Conservation (phyloP, 2,888 invertebrate species). For the Cosmia pyralina region DNA sequence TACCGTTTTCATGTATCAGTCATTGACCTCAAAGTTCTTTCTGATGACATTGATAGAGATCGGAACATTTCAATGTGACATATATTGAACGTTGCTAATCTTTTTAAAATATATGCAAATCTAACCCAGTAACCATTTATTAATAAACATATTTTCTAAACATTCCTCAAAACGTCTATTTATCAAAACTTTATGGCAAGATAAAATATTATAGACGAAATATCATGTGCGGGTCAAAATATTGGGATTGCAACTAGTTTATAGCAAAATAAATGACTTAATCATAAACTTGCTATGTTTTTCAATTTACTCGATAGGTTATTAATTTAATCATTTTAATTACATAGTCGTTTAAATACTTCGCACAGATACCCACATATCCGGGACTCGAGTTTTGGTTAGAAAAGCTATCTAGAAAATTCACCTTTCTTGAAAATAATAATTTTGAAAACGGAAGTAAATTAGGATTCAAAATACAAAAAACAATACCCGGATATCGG, state of each 20-base stretch:
- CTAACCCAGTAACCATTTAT: not conserved
- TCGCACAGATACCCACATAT: not conserved
- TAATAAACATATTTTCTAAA: not conserved
- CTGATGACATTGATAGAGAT: constrained; percentile 20
- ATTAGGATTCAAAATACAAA: not conserved
- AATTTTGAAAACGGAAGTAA: not conserved
- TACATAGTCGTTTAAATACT: constrained; percentile 8
- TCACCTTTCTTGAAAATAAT: not conserved
- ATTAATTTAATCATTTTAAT: constrained; percentile 34
- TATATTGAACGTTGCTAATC: not conserved
- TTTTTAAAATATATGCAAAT: not conserved
- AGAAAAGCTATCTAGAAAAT: not conserved
- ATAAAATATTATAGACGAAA: constrained; percentile 11
- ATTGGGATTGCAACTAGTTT: constrained; percentile 21
- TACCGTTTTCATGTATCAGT: constrained; percentile 23
- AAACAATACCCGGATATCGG: not conserved
- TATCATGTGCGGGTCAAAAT: constrained; percentile 29
- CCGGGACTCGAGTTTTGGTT: not conserved
- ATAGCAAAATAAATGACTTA: constrained; percentile 39
- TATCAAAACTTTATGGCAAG: not conserved
- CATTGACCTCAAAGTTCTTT: constrained; percentile 28
- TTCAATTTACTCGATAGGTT: constrained; percentile 40
- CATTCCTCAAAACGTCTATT: not conserved
- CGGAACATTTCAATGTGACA: constrained; percentile 1
- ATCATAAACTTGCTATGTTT: constrained; percentile 27